phyloP scores from a whole-genome alignment of 2,113 vertebrate species.

The Ariopsis seemanni region DNA sequence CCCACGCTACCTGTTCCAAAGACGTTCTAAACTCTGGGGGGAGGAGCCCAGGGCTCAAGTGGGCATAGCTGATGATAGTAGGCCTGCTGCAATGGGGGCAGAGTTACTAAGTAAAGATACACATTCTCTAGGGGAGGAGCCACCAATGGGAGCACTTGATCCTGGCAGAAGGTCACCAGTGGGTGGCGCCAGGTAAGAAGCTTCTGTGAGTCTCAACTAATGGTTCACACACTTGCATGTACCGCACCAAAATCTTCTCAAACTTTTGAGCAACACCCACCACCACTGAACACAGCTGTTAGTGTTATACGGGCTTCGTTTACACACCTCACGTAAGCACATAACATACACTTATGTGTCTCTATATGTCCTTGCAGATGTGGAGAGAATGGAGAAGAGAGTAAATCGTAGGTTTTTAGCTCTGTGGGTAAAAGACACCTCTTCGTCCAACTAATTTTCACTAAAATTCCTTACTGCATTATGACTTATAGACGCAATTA shows the following conservation, averaged over 20 bases:
- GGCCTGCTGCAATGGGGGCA: slow-evolving; percentile 79
- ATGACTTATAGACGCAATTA: slow-evolving; percentile 27
- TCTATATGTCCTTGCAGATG: slow-evolving; percentile 76
- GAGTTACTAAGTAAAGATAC: slow-evolving; percentile 97
- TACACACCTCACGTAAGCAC: slow-evolving; percentile 41
- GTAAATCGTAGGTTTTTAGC: slow-evolving; percentile 80
- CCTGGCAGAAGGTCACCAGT: slow-evolving; percentile 89
- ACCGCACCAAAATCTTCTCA: slow-evolving; percentile 40
- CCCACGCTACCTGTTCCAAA: slow-evolving; percentile 98
- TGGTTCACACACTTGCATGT: slow-evolving; percentile 45
- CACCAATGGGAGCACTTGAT: slow-evolving; percentile 80
- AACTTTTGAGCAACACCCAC: slow-evolving; percentile 35
- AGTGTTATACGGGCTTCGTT: slow-evolving; percentile 30
- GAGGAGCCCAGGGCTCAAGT: slow-evolving; percentile 83
- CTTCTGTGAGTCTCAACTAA: slow-evolving; percentile 2
- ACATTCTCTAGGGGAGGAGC: slow-evolving; percentile 94
- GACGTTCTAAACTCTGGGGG: slow-evolving; percentile 98
- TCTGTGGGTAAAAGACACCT: slow-evolving; percentile 77
- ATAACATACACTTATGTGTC: slow-evolving; percentile 47
- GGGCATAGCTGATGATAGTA: slow-evolving; percentile 84
- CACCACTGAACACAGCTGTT: slow-evolving; percentile 40
- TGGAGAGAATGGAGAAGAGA: slow-evolving; percentile 77
- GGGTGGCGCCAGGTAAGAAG: slow-evolving; percentile 87
- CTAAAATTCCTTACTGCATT: slow-evolving; percentile 48
- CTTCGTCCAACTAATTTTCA: slow-evolving; percentile 58